Conservation (phyloP, 2,888 invertebrate species). For the Rotaria socialis region DNA sequence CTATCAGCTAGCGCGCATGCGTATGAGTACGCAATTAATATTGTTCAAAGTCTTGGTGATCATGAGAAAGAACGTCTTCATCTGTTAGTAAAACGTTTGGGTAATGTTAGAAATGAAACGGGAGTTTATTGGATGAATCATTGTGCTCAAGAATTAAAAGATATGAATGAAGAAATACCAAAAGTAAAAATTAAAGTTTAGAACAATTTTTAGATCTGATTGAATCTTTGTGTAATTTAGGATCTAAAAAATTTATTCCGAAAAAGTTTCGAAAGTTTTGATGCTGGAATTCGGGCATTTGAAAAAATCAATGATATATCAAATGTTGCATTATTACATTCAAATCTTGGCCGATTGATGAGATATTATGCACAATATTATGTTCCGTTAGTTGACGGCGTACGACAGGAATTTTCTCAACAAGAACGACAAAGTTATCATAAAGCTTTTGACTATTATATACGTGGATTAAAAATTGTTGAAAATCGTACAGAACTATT, state of each 20-base stretch:
- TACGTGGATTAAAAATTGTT: slow-evolving; percentile 51
- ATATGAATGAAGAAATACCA: slow-evolving; percentile 42
- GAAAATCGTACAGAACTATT: slow-evolving; percentile 52
- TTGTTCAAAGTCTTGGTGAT: slow-evolving; percentile 61
- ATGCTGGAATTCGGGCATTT: slow-evolving; percentile 71
- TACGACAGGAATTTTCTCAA: slow-evolving; percentile 53
- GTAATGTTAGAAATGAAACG: slow-evolving; percentile 78
- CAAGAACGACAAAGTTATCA: slow-evolving; percentile 69
- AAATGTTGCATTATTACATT: slow-evolving; percentile 74
- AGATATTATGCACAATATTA: slow-evolving; percentile 72
- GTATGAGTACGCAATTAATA: slow-evolving; percentile 68
- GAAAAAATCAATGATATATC: slow-evolving; percentile 70
- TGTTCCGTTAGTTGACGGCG: slow-evolving; percentile 48
- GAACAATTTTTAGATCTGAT: neutral
- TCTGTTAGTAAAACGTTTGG: slow-evolving; percentile 63
- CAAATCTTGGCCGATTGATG: slow-evolving; percentile 77
- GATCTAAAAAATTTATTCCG: neutral
- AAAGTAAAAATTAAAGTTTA: neutral
- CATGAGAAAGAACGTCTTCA: slow-evolving; percentile 62
- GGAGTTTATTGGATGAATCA: slow-evolving; percentile 74
- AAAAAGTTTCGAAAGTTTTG: slow-evolving; percentile 63
- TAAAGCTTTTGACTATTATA: slow-evolving; percentile 59
- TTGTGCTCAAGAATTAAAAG: slow-evolving; percentile 63
- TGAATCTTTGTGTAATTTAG: neutral
- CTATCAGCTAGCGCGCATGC: slow-evolving; percentile 67